Base-by-base conservation (phyloP, 2,888 invertebrate genomes). In the Pseudococcus longispinus region DNA sequence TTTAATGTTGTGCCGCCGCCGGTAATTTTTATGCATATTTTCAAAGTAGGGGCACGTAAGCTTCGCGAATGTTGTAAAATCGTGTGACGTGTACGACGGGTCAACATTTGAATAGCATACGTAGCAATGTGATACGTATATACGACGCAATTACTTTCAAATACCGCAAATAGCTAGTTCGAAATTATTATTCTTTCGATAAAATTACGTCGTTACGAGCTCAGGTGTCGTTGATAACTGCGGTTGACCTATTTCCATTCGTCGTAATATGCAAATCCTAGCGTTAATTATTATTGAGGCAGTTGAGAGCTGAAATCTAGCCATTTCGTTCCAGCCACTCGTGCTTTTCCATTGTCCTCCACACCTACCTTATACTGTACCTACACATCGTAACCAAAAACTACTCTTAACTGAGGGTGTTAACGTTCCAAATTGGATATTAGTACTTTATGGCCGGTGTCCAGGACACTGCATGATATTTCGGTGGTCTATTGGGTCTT, bases 381-480 rank as follows among this genome's bases (percentile, higher is more conserved):
- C 37, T 37, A 46, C 9, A 46, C 55, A 1, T 55, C n/a, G 51
- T 55, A 83, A 51, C 44, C 26, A n/a, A 51, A 83, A 82, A 42
- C 26, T 26, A 51, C 46, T 42, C 32, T 3, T 84, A 84, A 84
- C 60, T 18, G 55, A 65, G 85, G 85, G 85, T 85, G 85, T 85
- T 85, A 85, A 85, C 70, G 65, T 65, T 70, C 60, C 85, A 65
- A 85, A 85, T 85, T 85, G 70, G 85, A 65, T 85, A 85, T 85
- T 85, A 85, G 85, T 85, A 85, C 70, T 85, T 85, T 65, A 85
- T 65, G 85, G 85, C 70, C 70, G 20, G n/a, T 65, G 70, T 84
- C 84, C 84, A 84, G 60, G 51, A 55, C 37, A 44, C 70, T 32
- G 70, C 42, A 65, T 44, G 85, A 85, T 85, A 85, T 85, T 85